Conservation (phyloP, 2,888 invertebrate genomes). For the Sinelater perroti region DNA sequence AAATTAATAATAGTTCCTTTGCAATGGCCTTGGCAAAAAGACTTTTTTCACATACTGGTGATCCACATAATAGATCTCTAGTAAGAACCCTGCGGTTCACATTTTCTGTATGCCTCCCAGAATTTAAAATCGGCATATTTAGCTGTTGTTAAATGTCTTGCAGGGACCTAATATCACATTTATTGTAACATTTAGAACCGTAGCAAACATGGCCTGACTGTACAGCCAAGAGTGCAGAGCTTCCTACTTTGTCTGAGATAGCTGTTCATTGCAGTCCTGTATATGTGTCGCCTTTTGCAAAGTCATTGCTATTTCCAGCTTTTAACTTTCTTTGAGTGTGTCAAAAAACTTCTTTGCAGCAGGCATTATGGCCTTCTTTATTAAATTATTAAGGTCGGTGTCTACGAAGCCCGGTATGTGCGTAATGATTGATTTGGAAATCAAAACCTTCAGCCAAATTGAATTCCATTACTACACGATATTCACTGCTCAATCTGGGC, state of each 20-base stretch:
- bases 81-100: constrained; percentile 84
- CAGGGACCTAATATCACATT: constrained; percentile 94
- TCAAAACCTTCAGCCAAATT: constrained; percentile 76
- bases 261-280: constrained; percentile 15
- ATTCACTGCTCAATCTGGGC: no score
- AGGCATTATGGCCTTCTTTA: constrained; percentile 86
- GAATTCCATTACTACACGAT: no score
- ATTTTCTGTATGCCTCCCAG: constrained; percentile 86
- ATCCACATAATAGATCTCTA: constrained; percentile 94
- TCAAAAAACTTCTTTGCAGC: constrained; percentile 77
- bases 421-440: constrained; percentile 76
- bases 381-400: constrained; percentile 87
- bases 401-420: constrained; percentile 96
- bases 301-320: constrained; percentile 42
- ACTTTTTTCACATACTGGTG: constrained; percentile 97
- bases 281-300: constrained; percentile 39
- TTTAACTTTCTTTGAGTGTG: constrained; percentile 52
- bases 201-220: constrained; percentile 79
- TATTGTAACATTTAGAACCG: constrained; percentile 97
- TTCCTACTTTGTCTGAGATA: constrained; percentile 55
- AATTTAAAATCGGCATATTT: constrained; percentile 88
- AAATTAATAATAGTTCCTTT: constrained; percentile 98
- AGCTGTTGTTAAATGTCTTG: constrained; percentile 87
- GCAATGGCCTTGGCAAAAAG: constrained; percentile 97
- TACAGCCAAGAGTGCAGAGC: constrained; percentile 74